Base-by-base conservation (phyloP, 2,888 invertebrate species). In the Dolomedes plantarius region DNA sequence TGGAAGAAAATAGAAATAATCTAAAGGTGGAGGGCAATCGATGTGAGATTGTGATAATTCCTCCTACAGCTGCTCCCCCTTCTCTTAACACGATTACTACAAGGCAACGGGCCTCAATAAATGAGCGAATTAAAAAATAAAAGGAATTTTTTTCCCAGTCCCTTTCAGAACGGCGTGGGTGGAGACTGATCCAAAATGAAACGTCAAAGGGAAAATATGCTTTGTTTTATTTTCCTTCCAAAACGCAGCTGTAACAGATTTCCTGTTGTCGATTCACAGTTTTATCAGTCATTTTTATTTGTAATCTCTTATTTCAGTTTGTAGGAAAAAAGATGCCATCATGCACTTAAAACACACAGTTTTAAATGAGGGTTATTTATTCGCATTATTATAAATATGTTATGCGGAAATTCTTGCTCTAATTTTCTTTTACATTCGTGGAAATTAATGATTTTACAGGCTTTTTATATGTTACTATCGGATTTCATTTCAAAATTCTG, bases 161-260 rank as follows among this genome's bases (percentile, higher is more conserved):
- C 16, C 11, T 46, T 46, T 5, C 16, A 16, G 46, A 46, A 46
- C 13, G 2, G n/a, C 16, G 46, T 9, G 46, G 46, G 46, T 46
- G 46, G 9, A 46, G 46, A 16, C 46, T 46, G 46, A 46, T 46
- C 16, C 46, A 16, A 46, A 46, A 46, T 46, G 46, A 46, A 46
- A 46, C 46, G 46, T 16, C 46, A 46, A 16, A 46, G 16, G 46
- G 16, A 46, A 46, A 16, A 16, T 46, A 9, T 46, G n/a, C 46
- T 46, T 46, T 46, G 46, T 46, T 46, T 46, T 46, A 46, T 7
- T 46, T 46, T 46, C 46, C 46, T 46, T 46, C 16, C 5, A 46
- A 46, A 7, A 46, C 46, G 46, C 46, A 46, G 46, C 46, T 46
- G 46, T 16, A 46, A 46, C 46, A 46, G 46, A 46, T 46, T 46